phyloP scores from a whole-genome alignment of 2,888 invertebrate species.

The Synanthedon tipuliformis region DNA sequence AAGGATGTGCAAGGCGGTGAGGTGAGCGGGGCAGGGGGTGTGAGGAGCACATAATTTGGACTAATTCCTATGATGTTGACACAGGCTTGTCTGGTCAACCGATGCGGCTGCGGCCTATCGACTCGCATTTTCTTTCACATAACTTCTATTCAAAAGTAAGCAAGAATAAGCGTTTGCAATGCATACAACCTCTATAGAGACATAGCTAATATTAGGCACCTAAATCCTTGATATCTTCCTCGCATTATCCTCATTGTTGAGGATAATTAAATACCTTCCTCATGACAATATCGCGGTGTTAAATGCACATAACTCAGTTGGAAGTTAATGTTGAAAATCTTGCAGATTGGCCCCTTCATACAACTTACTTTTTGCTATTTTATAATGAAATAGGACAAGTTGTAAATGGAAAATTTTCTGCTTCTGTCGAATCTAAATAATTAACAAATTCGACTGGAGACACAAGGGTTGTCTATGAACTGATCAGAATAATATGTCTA shows the following conservation, averaged over 20 bases:
- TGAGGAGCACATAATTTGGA: constrained; percentile 64
- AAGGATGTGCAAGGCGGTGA: constrained; percentile 30
- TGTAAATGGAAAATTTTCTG: too few relatives aligned
- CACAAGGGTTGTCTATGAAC: too few relatives aligned
- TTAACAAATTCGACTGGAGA: too few relatives aligned
- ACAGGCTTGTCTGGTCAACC: constrained; percentile 56
- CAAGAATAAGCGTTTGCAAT: constrained; percentile 2
- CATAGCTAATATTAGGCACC: constrained; percentile 25
- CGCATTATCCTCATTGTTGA: constrained; percentile 9
- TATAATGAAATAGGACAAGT: too few relatives aligned
- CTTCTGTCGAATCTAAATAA: too few relatives aligned
- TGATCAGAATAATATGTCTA: too few relatives aligned
- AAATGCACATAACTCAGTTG: too few relatives aligned
- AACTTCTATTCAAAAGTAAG: constrained; percentile 5
- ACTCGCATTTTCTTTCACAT: constrained; percentile 16
- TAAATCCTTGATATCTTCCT: background rate
- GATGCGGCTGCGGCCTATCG: constrained; percentile 43
- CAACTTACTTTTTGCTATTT: too few relatives aligned
- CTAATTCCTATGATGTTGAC: constrained; percentile 67
- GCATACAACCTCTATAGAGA: constrained; percentile 1
- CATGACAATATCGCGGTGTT: too few relatives aligned
- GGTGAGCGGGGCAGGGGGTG: constrained; percentile 18
- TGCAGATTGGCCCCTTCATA: too few relatives aligned
- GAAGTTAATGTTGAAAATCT: too few relatives aligned
- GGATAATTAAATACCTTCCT: too few relatives aligned